Conservation (phyloP, 2,888 invertebrate species). For the Tenthredo distinguenda region DNA sequence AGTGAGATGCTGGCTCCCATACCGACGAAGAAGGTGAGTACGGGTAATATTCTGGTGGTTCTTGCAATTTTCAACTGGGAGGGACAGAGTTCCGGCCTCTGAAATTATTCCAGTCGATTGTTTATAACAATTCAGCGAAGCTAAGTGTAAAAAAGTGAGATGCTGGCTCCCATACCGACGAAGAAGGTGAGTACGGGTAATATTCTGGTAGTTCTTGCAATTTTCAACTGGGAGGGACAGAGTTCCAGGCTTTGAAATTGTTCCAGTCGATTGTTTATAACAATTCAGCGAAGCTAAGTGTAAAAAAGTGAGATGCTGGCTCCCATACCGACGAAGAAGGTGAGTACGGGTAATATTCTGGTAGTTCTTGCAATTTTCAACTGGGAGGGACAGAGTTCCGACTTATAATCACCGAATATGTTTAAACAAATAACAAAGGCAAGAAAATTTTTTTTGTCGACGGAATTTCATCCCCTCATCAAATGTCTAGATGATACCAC, state of each 20-base stretch:
- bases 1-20: not conserved
- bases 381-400: too few relatives aligned
- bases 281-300: not conserved
- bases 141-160: not conserved
- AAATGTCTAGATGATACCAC: too few relatives aligned
- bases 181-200: not conserved
- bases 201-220: not conserved
- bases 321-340: not conserved
- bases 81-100: not conserved
- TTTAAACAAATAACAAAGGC: too few relatives aligned
- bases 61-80: not conserved
- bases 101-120: not conserved
- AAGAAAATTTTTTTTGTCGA: too few relatives aligned
- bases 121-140: not conserved
- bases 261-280: not conserved
- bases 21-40: not conserved
- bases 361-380: too few relatives aligned
- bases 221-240: not conserved
- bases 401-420: too few relatives aligned
- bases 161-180: not conserved
- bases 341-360: too few relatives aligned
- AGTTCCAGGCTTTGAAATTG: not conserved
- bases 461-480: too few relatives aligned
- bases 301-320: not conserved
- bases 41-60: not conserved